Evolutionary conservation across 2,888 invertebrate species (phyloP), one percentile per base, ranked within the genome.

Genomic region (Cordilura impudica): DNA sequence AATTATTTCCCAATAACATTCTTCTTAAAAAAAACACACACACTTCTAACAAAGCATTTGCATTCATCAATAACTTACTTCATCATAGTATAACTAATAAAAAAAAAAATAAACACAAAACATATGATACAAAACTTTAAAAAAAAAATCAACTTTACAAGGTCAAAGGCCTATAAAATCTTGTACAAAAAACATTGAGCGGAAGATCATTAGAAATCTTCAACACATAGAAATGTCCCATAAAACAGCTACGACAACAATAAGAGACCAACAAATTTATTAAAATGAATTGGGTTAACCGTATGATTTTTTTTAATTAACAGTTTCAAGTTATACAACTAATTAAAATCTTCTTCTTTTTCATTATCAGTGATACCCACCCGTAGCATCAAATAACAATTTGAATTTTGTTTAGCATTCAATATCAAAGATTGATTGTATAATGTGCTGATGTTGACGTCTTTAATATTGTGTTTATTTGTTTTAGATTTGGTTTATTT

Each of bases 111-210:
- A 61, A 61, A 35, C 31, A 47, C 29, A 53, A 49, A 47, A 43
- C 16, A 39, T 4, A 4, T n/a, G 2, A 39, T 12, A 39, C n/a
- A n/a, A 69, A 65, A 43, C 29, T n/a, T n/a, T n/a, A 63, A 19
- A 49, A 35, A 31, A 26, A 53, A 54, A 29, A 53, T 26, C 16
- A 45, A 43, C 35, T 31, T 47, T 21, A 49, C 78, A 82, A 82
- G 81, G 82, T 77, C 73, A 75, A 81, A 82, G 75, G 79, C 81
- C 79, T 77, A 69, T 80, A 61, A 78, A 61, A 49, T 3, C n/a
- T n/a, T n/a, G n/a, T n/a, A n/a, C n/a, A 39, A 2, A 45, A 63
- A 23, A 23, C 39, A 54, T 29, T n/a, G n/a, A n/a, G 6, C 19
- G 31, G 63, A 78, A 78, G 78, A 69, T 61, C 69, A 58, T 19